Evolutionary conservation across 23 tunicate species (phyloP).

Genomic region (Botrylloides violaceus): DNA sequence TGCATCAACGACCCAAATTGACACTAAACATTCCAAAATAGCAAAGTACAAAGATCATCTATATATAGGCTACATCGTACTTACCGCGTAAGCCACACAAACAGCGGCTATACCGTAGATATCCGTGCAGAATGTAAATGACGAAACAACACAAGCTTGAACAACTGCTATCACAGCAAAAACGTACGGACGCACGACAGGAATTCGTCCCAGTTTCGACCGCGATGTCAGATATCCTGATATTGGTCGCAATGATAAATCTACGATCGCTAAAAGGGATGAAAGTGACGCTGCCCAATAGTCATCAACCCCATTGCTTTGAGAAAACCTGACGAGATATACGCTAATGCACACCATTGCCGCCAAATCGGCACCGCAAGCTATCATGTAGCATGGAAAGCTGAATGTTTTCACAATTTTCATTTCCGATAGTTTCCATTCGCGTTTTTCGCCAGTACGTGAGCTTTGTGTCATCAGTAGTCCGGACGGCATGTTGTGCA

Average conservation of each 20-base stretch:
- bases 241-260: conserved; percentile 23
- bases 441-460: not conserved
- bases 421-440: conserved; percentile 26
- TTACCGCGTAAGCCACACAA: conserved; percentile 30
- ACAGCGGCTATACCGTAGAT: conserved; percentile 15
- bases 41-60: not conserved
- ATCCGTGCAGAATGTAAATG: conserved; percentile 18
- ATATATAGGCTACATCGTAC: not conserved
- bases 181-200: conserved; percentile 16
- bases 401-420: conserved; percentile 9
- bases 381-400: conserved; percentile 33
- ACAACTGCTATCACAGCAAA: not conserved
- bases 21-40: no score
- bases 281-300: conserved; percentile 38
- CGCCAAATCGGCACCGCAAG: conserved; percentile 27
- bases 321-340: conserved; percentile 39
- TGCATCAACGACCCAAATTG: no score
- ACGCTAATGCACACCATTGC: conserved; percentile 9
- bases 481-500: conserved; percentile 24
- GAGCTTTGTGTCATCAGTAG: not conserved
- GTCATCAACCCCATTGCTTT: conserved; percentile 25
- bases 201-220: conserved; percentile 19
- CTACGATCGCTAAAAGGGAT: conserved; percentile 25
- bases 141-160: conserved; percentile 4
- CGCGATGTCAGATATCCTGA: conserved; percentile 31